Evolutionary conservation across 2,888 invertebrate species (phyloP), one percentile per base, ranked within the genome.

Genomic region (Drosophila pseudotalamancana): DNA sequence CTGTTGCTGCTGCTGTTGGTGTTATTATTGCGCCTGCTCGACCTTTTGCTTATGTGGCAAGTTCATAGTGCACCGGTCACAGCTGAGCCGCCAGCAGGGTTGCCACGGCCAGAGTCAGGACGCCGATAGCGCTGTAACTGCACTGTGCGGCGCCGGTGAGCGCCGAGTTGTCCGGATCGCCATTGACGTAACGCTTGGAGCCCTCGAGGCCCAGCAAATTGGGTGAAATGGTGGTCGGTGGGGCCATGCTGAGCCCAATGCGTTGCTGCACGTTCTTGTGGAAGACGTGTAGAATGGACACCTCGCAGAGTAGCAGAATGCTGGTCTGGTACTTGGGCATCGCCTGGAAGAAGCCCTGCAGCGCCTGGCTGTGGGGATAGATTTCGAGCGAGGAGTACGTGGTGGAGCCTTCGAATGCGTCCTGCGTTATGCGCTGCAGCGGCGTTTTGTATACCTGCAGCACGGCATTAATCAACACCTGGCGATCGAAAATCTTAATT

Each of bases 121-220:
- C 65, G 14, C 77, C 81, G 18, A 72, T 25, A 4, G 79, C 69
- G 12, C 75, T 72, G 62, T 64, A 77, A 34, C 82, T 72, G 75
- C 87, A 78, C 43, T 73, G 80, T 6, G 79, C 83, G 16, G 89
- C 82, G 29, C 91, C 91, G 14, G 92, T 92, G 19, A 91, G 82
- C 14, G 91, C 90, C 11, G 91, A 92, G 54, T 92, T 92, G 62
- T 91, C 91, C 21, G 91, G 91, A 80, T 91, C 91, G 29, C 91
- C 91, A 56, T 89, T 90, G 68, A 85, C 82, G 78, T 79, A 79
- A 6, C 82, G 87, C 60, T 91, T 91, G 35, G 90, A 90, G 31
- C 91, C 91, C 65, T 91, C 91, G 2, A 91, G 88, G 6, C 91
- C 91, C 42, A 92, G 80, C 21, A 90, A 83, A 78, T 91, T 91